phyloP scores from a whole-genome alignment of 53 echinoderm and acorn worm species.

The Astropecten irregularis region DNA sequence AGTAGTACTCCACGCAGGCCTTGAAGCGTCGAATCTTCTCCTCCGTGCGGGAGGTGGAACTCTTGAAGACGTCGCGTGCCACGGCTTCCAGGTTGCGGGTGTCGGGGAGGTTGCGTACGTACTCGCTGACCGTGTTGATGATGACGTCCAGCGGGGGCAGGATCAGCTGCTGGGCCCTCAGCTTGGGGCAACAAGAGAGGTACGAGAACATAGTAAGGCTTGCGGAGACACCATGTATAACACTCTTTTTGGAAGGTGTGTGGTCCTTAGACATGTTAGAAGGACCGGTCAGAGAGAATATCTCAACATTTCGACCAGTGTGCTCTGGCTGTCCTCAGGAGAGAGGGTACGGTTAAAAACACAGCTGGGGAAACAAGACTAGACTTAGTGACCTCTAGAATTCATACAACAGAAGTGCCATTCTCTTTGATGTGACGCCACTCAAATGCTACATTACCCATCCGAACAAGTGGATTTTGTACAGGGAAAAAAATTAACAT shows the following conservation, averaged over 20 bases:
- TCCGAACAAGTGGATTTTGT: too few species aligned
- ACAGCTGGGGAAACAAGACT: neutral
- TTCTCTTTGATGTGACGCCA: too few species aligned
- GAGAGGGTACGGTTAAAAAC: neutral
- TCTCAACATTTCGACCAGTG: too few species aligned
- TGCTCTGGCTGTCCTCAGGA: too few species aligned
- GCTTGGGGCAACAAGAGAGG: conserved; percentile 13
- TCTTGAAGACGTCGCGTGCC: conserved; percentile 85
- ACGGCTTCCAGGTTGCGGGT: conserved; percentile 89
- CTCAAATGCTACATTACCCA: too few species aligned
- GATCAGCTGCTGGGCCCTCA: conserved; percentile 78
- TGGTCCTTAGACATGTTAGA: neutral
- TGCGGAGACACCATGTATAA: too few species aligned
- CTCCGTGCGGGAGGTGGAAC: conserved; percentile 70
- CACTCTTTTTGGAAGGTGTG: too few species aligned
- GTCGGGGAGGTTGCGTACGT: conserved; percentile 78
- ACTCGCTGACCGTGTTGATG: conserved; percentile 74
- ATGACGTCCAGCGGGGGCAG: conserved; percentile 93
- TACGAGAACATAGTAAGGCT: neutral
- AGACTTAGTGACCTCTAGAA: too few species aligned
- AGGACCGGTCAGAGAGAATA: neutral
- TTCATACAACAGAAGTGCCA: too few species aligned
- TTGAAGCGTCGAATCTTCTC: conserved; percentile 90
- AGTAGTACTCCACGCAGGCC: conserved; percentile 95
- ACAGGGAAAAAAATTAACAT: too few species aligned